Percentiles rank a stretch among this genome's conserved stretches.
Conservation (phyloP, 2,797 vertebrate genomes). For the Capromys pilorides region DNA sequence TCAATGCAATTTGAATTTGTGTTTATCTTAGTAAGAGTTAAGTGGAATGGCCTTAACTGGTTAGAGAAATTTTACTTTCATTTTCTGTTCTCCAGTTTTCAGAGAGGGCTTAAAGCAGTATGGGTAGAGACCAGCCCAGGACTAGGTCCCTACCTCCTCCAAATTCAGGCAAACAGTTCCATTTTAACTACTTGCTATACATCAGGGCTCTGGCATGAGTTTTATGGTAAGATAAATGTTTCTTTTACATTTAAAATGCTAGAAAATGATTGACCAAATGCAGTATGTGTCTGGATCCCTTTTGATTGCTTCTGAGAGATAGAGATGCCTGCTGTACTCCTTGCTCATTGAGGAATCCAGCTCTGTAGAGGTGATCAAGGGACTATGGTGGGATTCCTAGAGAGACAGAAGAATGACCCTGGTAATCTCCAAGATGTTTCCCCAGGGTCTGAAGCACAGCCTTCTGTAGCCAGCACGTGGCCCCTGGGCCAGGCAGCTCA, state of each 20-base stretch:
- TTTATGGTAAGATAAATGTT: neutral
- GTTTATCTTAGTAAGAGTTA: slow-evolving; percentile 26
- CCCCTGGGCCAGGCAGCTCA: neutral
- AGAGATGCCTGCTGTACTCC: neutral
- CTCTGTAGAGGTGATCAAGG: neutral
- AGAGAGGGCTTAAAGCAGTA: neutral
- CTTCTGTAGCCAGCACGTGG: fast-evolving
- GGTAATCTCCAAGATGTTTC: neutral
- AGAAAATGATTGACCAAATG: neutral
- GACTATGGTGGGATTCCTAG: no score
- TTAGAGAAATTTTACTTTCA: neutral
- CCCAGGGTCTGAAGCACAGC: neutral
- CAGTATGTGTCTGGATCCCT: neutral
- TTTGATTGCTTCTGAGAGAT: neutral
- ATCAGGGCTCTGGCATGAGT: neutral
- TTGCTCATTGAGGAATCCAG: neutral
- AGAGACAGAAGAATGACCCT: neutral
- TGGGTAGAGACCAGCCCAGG: neutral
- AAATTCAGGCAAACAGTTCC: neutral
- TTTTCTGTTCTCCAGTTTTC: neutral
- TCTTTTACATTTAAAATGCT: neutral
- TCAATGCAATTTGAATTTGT: neutral
- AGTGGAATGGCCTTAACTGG: neutral
- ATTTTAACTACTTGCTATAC: neutral
- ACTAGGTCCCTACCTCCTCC: neutral